These are phyloP conservation scores for Drosophila rhopaloa DNA, from an alignment of 1,140 invertebrate species.

Conservation along the genomic window DNA sequence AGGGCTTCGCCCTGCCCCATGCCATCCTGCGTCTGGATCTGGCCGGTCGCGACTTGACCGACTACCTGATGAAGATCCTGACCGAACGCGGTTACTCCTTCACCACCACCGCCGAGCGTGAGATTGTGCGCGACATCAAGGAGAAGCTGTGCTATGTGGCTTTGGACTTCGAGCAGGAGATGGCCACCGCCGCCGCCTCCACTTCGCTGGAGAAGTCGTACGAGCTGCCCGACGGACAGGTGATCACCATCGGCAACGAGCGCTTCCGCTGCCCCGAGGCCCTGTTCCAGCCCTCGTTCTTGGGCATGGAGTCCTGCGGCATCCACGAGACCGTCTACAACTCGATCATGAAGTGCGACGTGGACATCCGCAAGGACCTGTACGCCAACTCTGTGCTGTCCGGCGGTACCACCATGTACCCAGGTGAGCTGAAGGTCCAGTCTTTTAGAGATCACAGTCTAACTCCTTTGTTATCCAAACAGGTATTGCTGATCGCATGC, in stretches of 20 bases:
- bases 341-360: conserved; percentile 95
- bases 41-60: conserved; percentile 97
- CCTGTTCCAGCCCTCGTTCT: conserved; percentile 92
- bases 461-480: background rate
- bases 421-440: conserved; percentile 86
- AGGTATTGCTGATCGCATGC: conserved; percentile 94
- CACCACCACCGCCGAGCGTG: conserved; percentile 97
- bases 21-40: conserved; percentile 96
- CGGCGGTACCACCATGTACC: conserved; percentile 94
- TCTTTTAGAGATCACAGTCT: background rate
- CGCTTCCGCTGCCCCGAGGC: conserved; percentile 95
- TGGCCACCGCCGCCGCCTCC: conserved; percentile 92
- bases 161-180: conserved; percentile 96
- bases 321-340: conserved; percentile 95
- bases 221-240: conserved; percentile 91
- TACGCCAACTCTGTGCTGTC: conserved; percentile 94
- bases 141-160: conserved; percentile 97
- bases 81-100: conserved; percentile 98
- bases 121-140: conserved; percentile 98
- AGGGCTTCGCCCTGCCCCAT: conserved; percentile 91
- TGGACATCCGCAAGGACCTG: conserved; percentile 95
- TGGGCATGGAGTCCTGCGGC: conserved; percentile 93
- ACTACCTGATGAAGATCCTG: conserved; percentile 98
- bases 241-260: conserved; percentile 95
- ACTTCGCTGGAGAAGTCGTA: conserved; percentile 93